phyloP scores from a whole-genome alignment of 2,797 vertebrate genomes.

The Spinus pinus region DNA sequence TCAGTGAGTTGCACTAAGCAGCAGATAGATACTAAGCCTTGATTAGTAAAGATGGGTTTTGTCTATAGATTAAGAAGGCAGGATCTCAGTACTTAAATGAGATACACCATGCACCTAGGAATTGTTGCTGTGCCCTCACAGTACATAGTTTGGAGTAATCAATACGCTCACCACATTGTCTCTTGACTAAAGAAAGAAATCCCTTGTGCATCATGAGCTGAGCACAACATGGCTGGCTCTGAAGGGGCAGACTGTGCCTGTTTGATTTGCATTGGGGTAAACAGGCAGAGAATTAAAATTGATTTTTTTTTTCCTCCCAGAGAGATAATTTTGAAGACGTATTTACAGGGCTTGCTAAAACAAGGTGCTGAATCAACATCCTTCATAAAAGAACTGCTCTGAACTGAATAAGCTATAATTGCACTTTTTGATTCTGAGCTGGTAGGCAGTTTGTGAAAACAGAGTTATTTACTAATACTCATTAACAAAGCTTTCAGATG shows the following conservation, averaged over 20 bases:
- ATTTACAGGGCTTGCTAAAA: constrained; percentile 11
- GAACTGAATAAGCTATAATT: background rate
- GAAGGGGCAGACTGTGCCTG: background rate
- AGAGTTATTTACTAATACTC: background rate
- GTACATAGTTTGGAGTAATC: background rate
- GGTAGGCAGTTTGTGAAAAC: background rate
- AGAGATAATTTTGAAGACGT: constrained; percentile 2
- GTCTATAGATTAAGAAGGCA: background rate
- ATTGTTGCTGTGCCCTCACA: background rate
- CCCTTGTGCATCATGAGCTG: background rate
- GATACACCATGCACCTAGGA: background rate
- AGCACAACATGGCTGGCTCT: background rate
- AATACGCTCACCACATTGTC: constrained; percentile 8
- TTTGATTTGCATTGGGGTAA: constrained; percentile 26
- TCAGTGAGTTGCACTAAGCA: background rate
- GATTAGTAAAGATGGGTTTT: background rate
- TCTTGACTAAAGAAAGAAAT: constrained; percentile 14
- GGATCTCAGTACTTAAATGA: background rate
- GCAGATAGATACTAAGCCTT: background rate
- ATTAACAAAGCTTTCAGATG: constrained; percentile 9
- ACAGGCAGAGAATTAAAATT: constrained; percentile 40
- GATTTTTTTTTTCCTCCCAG: constrained; percentile 8
- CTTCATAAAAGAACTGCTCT: background rate
- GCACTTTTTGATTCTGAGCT: constrained; percentile 6
- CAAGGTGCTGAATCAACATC: background rate